Base-by-base conservation (phyloP, 64 coral and sea anemone species). In the Acropora tenuis region DNA sequence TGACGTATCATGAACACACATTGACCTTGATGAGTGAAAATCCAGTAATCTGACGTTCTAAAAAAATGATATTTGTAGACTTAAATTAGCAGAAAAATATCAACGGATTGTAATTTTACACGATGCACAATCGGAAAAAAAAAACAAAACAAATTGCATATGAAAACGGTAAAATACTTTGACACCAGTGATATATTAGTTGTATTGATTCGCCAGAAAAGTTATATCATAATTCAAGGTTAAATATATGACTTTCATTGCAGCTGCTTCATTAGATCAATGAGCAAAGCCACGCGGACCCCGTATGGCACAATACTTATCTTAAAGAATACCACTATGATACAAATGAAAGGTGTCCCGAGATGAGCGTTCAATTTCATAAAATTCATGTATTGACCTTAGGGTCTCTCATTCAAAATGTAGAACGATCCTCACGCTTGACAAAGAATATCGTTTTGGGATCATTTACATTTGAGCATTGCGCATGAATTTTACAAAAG, bases 381-480 rank as follows among this genome's bases (percentile, higher is more conserved):
- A 63, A 83, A 48, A 85, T 30, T 69, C 1, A 8, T 1, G 15
- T 85, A 85, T 85, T 85, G 82, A 15, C 16, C 10, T 11, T 0
- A 4, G 6, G 61, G 3, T 3, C 15, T 7, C 8, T 41, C 20
- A 60, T 84, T 85, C 65, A 49, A 40, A 85, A 85, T 46, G 41
- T 52, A 67, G 47, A 20, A 85, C 44, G 8, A 15, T 40, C 43
- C 49, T 72, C 66, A 49, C 65, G n/a, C 44, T 85, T 18, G n/a
- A 48, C 82, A 85, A 48, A 69, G 45, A 85, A 72, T 85, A 85
- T 85, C 82, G 46, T n/a, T 49, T 43, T 43, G 16, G 8, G 82
- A 85, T 85, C 82, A 71, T 17, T 85, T 48, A 47, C 46, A 84
- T 6, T 13, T 84, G 42, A 76, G 69, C 65, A 84, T 84, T 67